Conservation (phyloP, 1,140 invertebrate species). For the Kradibia gibbosae region DNA sequence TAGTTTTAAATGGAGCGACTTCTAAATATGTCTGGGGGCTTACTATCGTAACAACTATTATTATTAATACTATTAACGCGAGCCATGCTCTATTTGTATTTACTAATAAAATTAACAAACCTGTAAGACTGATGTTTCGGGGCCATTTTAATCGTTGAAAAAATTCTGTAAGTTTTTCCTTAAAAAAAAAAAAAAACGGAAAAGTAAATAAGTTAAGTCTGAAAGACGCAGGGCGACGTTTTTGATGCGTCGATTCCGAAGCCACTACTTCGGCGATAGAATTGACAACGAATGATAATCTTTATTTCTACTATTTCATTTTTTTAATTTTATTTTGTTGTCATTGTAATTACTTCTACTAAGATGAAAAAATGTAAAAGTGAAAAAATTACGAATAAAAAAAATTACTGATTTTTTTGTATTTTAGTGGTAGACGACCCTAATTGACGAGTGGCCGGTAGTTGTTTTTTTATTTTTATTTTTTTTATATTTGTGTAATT, state of each 20-base stretch:
- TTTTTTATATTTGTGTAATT: constrained; percentile 19
- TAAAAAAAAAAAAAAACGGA: background rate
- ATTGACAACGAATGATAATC: constrained; percentile 36
- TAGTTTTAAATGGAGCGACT: constrained; percentile 35
- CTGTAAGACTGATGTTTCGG: constrained; percentile 68
- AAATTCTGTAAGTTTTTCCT: constrained; percentile 41
- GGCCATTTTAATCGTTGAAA: constrained; percentile 60
- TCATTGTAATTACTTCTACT: background rate
- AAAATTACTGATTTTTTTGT: constrained; percentile 27
- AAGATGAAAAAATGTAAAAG: background rate
- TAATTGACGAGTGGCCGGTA: background rate
- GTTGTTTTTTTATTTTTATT: constrained; percentile 2
- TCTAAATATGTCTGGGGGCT: background rate
- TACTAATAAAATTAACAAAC: constrained; percentile 60
- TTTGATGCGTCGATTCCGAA: constrained; percentile 11
- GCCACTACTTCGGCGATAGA: constrained; percentile 29
- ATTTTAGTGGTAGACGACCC: constrained; percentile 8
- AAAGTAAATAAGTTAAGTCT: constrained; percentile 17
- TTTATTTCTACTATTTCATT: constrained; percentile 16
- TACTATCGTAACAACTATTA: constrained; percentile 25
- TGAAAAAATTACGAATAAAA: constrained; percentile 14
- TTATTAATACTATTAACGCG: constrained; percentile 35
- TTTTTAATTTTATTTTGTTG: too few relatives aligned
- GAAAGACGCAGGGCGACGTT: constrained; percentile 31
- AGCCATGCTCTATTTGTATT: constrained; percentile 17